A percentile compares a stretch with the other conserved stretches of the same genome.
These are phyloP conservation scores for Macroramphosus scolopax DNA, from an alignment of 2,797 vertebrate species.

Conservation along the genomic window DNA sequence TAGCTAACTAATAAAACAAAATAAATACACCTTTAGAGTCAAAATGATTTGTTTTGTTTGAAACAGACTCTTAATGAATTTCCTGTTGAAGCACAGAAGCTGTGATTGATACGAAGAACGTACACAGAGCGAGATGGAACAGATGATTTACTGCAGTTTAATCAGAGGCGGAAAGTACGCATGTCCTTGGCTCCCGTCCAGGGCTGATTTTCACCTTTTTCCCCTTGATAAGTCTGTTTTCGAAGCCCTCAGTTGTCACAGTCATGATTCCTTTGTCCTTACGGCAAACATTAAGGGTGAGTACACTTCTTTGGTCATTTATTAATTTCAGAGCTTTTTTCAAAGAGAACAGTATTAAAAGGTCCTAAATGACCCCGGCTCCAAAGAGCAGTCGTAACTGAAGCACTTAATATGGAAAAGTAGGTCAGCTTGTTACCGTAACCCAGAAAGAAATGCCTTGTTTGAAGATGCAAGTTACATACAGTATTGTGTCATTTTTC, in stretches of 20 bases:
- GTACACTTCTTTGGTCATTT: slow-evolving; percentile 22
- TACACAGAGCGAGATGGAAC: background rate
- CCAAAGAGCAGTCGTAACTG: background rate
- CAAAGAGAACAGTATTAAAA: background rate
- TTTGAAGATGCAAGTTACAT: slow-evolving; percentile 7
- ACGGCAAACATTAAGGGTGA: slow-evolving; percentile 47
- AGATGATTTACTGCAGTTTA: slow-evolving; percentile 28
- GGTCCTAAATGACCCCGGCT: background rate
- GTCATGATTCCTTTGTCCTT: slow-evolving; percentile 54
- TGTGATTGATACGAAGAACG: background rate
- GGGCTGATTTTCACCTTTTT: slow-evolving; percentile 41
- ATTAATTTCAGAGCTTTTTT: slow-evolving; percentile 4
- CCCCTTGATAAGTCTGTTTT: slow-evolving; percentile 38
- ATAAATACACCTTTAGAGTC: slow-evolving; percentile 16
- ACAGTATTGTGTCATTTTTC: background rate
- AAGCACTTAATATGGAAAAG: slow-evolving; percentile 24
- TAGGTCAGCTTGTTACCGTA: slow-evolving; percentile 21
- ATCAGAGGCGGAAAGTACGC: slow-evolving; percentile 38
- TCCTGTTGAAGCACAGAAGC: slow-evolving; percentile 6
- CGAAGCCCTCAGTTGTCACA: slow-evolving; percentile 22
- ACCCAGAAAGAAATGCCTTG: slow-evolving; percentile 13
- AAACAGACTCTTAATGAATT: slow-evolving; percentile 11
- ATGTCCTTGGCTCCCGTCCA: slow-evolving; percentile 32
- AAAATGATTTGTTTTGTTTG: slow-evolving; percentile 15
- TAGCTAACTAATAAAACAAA: slow-evolving; percentile 9